Conservation (phyloP, 2,797 vertebrate genomes). For the Helarctos malayanus region DNA sequence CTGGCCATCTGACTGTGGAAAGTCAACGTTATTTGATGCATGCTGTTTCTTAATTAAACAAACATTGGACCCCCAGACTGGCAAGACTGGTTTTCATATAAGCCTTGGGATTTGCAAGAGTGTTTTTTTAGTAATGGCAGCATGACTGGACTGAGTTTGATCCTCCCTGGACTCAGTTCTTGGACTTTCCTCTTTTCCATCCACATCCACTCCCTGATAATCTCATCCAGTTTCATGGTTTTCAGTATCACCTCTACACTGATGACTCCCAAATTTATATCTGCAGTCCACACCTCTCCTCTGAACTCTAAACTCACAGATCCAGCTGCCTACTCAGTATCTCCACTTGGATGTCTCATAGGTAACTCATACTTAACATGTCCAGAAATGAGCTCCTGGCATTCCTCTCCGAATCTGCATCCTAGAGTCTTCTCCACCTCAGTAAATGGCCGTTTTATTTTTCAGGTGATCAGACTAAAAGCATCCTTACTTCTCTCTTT, state of each 20-base stretch:
- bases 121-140: slow-evolving; percentile 21
- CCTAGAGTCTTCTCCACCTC: neutral
- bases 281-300: slow-evolving; percentile 44
- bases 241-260: slow-evolving; percentile 23
- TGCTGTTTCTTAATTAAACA: neutral
- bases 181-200: neutral
- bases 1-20: neutral
- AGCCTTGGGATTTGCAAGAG: neutral
- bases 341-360: neutral
- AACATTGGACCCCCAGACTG: neutral
- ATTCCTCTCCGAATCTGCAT: neutral
- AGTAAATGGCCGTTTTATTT: neutral
- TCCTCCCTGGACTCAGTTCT: neutral
- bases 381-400: neutral
- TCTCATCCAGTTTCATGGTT: slow-evolving; percentile 51
- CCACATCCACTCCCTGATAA: slow-evolving; percentile 14
- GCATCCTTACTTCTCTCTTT: neutral
- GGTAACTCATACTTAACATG: neutral
- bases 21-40: neutral
- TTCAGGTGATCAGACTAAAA: neutral
- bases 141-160: neutral
- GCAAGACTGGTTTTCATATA: neutral
- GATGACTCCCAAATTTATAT: slow-evolving; percentile 32
- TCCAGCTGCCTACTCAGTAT: neutral
- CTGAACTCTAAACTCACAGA: neutral